Base-by-base conservation (phyloP, 2,888 invertebrate species). In the Mythimna lalbum region DNA sequence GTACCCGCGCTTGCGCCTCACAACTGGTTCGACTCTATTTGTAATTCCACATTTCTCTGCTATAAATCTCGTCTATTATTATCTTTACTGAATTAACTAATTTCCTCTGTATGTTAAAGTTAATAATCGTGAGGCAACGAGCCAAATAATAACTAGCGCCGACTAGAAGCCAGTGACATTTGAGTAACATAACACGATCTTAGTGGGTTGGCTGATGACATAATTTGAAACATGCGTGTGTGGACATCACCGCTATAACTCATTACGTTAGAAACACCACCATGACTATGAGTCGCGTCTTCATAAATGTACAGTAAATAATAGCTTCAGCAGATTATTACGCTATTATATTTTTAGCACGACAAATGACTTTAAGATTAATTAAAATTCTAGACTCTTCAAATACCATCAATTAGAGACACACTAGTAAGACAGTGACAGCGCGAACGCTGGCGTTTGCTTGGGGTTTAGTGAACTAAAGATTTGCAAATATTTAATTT, bases 131-230 rank as follows among this genome's bases (percentile, higher is more conserved):
- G 80, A 88, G 93, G 95, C 94, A 94, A 84, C 87, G 91, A 91
- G 94, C 95, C 95, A 94, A 94, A 92, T 90, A 90, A 91, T 93
- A 92, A 93, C 91, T 87, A 89, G 86, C 76, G 84, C 76, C 81
- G 90, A 91, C 89, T 89, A 86, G 83, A 81, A 90, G 87, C 85
- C 88, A 88, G 79, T 92, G 93, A 92, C 92, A 92, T 94, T 92
- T 93, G 88, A 82, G 89, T 87, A 91, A 89, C 91, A 90, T 86
- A 90, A 92, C 93, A 92, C 89, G 90, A 90, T 90, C 90, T 89
- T 89, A 83, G 88, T 87, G 87, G 82, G 89, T 79, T 86, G 86
- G 89, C 81, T 91, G 94, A 93, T 91, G 94, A 94, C 91, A 94
- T 93, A 92, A 94, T 94, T 92, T 91, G 89, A 90, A 88, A 90